Evolutionary conservation across 2,113 vertebrate species (phyloP).

Genomic region (Panthera leo): DNA sequence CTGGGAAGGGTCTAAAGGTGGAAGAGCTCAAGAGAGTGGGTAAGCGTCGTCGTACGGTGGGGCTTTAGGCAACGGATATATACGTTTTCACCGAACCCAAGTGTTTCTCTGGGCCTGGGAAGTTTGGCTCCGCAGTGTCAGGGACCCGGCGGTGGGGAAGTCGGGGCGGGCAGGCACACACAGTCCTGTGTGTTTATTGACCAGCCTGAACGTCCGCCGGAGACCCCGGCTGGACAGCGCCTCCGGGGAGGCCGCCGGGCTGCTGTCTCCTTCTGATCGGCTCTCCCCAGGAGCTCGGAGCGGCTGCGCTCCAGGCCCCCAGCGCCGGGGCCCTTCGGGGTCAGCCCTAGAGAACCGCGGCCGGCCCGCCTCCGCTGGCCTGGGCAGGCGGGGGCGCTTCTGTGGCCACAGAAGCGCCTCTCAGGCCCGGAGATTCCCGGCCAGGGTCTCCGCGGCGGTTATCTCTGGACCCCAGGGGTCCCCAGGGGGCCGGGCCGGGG

Average conservation of each 20-base stretch:
- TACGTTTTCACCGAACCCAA: neutral
- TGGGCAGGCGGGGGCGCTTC: neutral
- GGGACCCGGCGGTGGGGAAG: neutral
- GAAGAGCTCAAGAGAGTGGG: neutral
- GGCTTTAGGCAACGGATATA: neutral
- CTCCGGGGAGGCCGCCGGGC: neutral
- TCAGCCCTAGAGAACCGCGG: neutral
- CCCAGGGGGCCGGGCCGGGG: neutral
- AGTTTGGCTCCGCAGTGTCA: neutral
- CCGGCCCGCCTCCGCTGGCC: neutral
- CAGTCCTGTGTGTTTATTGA: neutral
- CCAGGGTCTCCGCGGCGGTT: neutral
- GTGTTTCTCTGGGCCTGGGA: neutral
- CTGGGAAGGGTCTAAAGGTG: neutral
- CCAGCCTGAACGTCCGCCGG: neutral
- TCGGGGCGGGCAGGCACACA: neutral
- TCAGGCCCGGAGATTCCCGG: neutral
- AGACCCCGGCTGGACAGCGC: neutral
- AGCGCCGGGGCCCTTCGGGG: neutral
- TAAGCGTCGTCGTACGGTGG: neutral
- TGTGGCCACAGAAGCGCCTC: neutral
- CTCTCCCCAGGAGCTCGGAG: neutral
- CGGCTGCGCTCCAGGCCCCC: neutral
- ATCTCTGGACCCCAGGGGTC: neutral
- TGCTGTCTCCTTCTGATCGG: neutral